Evolutionary conservation across 2,113 vertebrate genomes (phyloP), one percentile per base, ranked within the genome.

Genomic region (Crotophaga sulcirostris): DNA sequence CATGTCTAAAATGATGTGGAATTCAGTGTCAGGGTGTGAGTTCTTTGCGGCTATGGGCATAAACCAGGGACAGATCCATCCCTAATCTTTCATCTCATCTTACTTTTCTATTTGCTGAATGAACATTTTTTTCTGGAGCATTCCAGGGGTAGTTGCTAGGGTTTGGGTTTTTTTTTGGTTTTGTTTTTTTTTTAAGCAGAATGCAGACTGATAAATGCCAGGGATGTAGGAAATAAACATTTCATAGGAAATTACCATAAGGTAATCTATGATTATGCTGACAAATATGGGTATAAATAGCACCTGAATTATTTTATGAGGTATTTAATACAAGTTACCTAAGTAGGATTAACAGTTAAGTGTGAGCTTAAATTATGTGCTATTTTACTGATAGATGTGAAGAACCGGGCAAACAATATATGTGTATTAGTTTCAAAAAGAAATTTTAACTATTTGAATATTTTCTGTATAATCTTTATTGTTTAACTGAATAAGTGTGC

Each of bases 291-390:
- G 18, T 33, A 55, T 63, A 79, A 83, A 63, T 68, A 83, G 4
- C 24, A 54, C 9, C 23, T 29, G 14, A 64, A 72, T 76, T 68
- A 28, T 42, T 86, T 76, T 67, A 54, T 55, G 20, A 26, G 3
- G 0, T 58, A 72, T 80, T 34, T 1, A 34, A 40, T 51, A 31
- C 19, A 1, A 0, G 55, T 85, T 70, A 40, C 33, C 21, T 9
- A 54, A 70, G 20, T 16, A 72, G 25, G 28, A 49, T 74, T 75
- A 78, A 34, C 25, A 79, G 12, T 54, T 20, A 47, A 60, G 25
- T 2, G 2, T 40, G 20, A 79, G 3, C 33, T 67, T 83, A 67
- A 85, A 79, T n/a, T 26, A 49, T n/a, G 3, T 60, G 20, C 8
- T 64, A 42, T 38, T 90, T 84, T 64, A 34, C 14, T 56, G 10